phyloP scores from a whole-genome alignment of 2,113 vertebrate species.

The Centropus bengalensis region DNA sequence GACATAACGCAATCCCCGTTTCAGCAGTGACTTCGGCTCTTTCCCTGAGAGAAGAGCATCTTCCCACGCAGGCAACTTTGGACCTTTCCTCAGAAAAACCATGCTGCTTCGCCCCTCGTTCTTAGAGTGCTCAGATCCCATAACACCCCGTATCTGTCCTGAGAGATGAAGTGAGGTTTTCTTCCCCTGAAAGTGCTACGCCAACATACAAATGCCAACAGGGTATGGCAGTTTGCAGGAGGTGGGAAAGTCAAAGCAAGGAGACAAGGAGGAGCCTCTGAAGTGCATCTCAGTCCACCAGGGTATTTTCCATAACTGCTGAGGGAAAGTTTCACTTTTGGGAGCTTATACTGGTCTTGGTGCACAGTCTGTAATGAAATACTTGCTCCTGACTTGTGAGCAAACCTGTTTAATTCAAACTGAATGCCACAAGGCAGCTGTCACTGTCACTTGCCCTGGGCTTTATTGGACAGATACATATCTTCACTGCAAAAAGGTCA shows the following conservation, averaged over 20 bases:
- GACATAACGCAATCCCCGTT: constrained; percentile 79
- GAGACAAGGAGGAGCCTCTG: constrained; percentile 33
- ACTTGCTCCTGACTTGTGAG: constrained; percentile 65
- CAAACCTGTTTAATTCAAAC: constrained; percentile 75
- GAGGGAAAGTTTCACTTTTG: constrained; percentile 35
- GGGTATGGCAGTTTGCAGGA: neutral
- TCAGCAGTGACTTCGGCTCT: constrained; percentile 74
- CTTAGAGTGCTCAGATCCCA: constrained; percentile 81
- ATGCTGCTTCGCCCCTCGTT: constrained; percentile 56
- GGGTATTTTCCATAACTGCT: neutral
- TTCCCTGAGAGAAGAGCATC: constrained; percentile 72
- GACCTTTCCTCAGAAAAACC: constrained; percentile 48
- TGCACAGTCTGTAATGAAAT: constrained; percentile 74
- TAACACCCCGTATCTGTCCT: constrained; percentile 23
- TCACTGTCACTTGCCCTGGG: constrained; percentile 84
- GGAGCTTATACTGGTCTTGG: constrained; percentile 52
- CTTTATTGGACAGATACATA: constrained; percentile 79
- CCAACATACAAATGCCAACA: neutral
- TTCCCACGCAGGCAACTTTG: constrained; percentile 75
- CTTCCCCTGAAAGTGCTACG: neutral
- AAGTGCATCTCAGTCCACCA: constrained; percentile 24
- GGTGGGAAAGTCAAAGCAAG: neutral
- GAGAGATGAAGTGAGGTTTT: constrained; percentile 4
- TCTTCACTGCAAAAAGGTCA: constrained; percentile 75
- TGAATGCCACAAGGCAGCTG: constrained; percentile 85